Percentiles rank a stretch among this genome's conserved stretches.
phyloP scores from a whole-genome alignment of 2,113 vertebrate species.

The Larimichthys polyactis region DNA sequence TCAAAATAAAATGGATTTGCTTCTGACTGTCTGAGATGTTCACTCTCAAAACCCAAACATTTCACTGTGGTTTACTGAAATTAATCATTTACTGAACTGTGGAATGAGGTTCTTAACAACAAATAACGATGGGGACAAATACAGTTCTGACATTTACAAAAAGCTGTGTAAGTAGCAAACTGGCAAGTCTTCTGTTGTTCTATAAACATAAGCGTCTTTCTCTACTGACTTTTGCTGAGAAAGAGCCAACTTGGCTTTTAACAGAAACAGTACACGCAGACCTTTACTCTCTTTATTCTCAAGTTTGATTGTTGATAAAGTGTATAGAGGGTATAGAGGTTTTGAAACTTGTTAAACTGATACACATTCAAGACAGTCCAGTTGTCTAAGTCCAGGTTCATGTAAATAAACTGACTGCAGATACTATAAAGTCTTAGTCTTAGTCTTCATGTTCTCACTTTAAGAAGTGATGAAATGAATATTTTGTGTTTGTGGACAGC shows the following conservation, averaged over 20 bases:
- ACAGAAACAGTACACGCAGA: not conserved
- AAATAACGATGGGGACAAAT: not conserved
- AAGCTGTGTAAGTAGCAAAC: not conserved
- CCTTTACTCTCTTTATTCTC: not conserved
- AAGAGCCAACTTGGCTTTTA: constrained; percentile 13
- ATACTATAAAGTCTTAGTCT: not conserved
- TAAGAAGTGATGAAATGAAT: not conserved
- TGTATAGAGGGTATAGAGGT: not conserved
- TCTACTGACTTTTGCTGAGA: not conserved
- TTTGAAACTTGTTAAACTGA: not conserved
- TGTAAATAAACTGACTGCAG: not conserved
- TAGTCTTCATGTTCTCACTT: not conserved
- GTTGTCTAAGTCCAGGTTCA: not conserved
- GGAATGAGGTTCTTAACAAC: not conserved
- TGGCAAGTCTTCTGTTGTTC: not conserved
- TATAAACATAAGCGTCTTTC: not conserved
- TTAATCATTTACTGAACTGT: not conserved
- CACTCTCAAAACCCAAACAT: not conserved
- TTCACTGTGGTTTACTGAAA: not conserved
- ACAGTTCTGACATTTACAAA: constrained; percentile 8
- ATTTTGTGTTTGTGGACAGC: not conserved
- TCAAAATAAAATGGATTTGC: not conserved
- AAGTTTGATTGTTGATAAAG: not conserved
- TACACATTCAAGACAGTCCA: not conserved
- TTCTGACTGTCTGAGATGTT: not conserved